Conservation (phyloP, 1,140 invertebrate genomes). For the Drosophila ogumai region DNA sequence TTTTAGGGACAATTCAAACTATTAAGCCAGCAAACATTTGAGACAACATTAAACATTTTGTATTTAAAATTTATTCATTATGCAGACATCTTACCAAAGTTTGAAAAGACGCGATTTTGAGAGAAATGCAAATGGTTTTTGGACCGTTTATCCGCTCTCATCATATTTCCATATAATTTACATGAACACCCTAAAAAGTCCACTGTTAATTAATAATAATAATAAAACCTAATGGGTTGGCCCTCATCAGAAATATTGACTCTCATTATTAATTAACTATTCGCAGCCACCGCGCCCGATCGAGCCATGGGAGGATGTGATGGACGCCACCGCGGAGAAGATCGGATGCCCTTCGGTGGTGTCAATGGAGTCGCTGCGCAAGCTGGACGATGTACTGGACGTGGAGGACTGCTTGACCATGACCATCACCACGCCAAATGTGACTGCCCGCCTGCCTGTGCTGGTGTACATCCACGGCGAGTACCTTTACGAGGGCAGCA, state of each 20-base stretch:
- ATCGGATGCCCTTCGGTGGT: conserved; percentile 85
- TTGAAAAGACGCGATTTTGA: neutral
- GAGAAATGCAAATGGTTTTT: neutral
- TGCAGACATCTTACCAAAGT: too few relatives aligned
- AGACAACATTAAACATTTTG: too few relatives aligned
- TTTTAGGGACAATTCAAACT: too few relatives aligned
- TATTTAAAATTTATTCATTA: too few relatives aligned
- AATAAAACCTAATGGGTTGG: neutral
- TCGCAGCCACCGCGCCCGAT: conserved; percentile 86
- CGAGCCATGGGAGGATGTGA: conserved; percentile 86
- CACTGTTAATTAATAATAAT: neutral
- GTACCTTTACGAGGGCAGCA: conserved; percentile 79
- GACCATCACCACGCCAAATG: conserved; percentile 78
- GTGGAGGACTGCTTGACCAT: conserved; percentile 79
- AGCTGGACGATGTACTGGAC: conserved; percentile 74
- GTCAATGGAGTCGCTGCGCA: conserved; percentile 68
- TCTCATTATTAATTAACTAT: neutral
- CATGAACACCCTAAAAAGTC: neutral
- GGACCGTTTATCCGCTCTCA: neutral
- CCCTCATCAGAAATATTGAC: neutral
- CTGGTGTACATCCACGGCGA: conserved; percentile 84
- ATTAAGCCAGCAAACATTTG: too few relatives aligned
- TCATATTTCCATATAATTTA: neutral
- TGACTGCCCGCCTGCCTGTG: conserved; percentile 64
- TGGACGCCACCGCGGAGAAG: conserved; percentile 86